phyloP scores from a whole-genome alignment of 1,140 invertebrate genomes.

The Pararge aegeria region DNA sequence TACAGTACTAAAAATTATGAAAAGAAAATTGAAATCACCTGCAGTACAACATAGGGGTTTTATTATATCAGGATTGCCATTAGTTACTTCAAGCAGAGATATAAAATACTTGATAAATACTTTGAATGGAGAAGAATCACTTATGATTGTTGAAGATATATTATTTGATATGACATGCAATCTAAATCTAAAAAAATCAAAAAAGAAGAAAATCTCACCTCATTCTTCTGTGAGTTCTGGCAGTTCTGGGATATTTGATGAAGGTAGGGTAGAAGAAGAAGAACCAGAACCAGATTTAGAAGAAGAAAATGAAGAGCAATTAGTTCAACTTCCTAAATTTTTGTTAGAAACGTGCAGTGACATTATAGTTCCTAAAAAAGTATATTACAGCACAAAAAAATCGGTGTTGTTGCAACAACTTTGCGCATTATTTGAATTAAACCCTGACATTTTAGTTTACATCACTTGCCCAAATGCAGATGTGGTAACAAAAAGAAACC shows the following conservation, averaged over 20 bases:
- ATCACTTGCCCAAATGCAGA: conserved; percentile 79
- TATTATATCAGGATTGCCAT: conserved; percentile 81
- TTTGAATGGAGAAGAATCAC: conserved; percentile 72
- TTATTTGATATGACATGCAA: conserved; percentile 56
- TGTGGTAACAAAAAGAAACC: conserved; percentile 61
- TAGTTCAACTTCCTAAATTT: conserved; percentile 56
- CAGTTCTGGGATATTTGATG: conserved; percentile 27
- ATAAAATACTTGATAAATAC: conserved; percentile 42
- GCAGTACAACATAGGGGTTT: conserved; percentile 80
- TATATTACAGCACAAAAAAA: conserved; percentile 41
- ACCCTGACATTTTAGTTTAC: conserved; percentile 79
- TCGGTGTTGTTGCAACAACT: conserved; percentile 47
- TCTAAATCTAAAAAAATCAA: conserved; percentile 53
- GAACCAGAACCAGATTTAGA: conserved; percentile 40
- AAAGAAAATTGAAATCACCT: conserved; percentile 70
- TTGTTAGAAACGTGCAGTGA: conserved; percentile 52
- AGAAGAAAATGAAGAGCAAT: conserved; percentile 43
- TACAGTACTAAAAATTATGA: conserved; percentile 72
- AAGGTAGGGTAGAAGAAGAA: conserved; percentile 34
- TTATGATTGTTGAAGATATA: conserved; percentile 64
- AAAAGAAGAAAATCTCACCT: conserved; percentile 25
- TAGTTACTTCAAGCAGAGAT: conserved; percentile 66
- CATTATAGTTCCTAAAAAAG: conserved; percentile 39
- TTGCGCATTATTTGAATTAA: conserved; percentile 54
- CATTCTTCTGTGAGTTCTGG: conserved; percentile 43